Evolutionary conservation across 2,888 invertebrate species (phyloP).

Genomic region (Noctua janthina): DNA sequence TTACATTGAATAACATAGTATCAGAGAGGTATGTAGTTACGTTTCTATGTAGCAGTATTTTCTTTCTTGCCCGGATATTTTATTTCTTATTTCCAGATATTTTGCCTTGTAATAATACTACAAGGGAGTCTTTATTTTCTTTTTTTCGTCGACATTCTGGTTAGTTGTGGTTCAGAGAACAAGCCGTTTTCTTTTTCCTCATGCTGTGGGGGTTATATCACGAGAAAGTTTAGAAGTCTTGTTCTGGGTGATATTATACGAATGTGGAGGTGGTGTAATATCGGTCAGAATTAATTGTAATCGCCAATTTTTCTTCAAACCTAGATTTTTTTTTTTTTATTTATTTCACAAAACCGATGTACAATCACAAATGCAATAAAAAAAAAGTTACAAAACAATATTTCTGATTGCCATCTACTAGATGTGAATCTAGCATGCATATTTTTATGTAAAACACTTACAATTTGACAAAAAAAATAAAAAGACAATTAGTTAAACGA

Average conservation of each 20-base stretch:
- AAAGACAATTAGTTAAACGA: no score
- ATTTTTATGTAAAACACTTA: no score
- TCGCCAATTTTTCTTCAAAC: no score
- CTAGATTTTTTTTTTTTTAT: no score
- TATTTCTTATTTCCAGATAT: slow-evolving; percentile 38
- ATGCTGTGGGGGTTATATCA: neutral
- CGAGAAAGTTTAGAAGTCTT: neutral
- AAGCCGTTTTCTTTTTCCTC: neutral
- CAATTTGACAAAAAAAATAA: no score
- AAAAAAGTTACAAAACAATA: no score
- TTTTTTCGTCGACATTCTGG: slow-evolving; percentile 9
- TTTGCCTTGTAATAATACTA: slow-evolving; percentile 31
- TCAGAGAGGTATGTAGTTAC: neutral
- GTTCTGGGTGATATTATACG: neutral
- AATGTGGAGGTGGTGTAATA: neutral
- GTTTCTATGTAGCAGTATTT: slow-evolving; percentile 29
- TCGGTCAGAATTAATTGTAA: neutral
- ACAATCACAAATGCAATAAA: no score
- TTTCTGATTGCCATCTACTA: no score
- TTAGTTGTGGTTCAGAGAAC: slow-evolving; percentile 24
- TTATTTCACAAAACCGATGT: no score
- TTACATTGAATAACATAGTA: slow-evolving; percentile 22
- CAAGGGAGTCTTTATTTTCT: slow-evolving; percentile 6
- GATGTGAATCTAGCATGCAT: no score
- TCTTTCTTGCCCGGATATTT: slow-evolving; percentile 20